phyloP scores from a whole-genome alignment of 1,140 invertebrate species.

The Aethina tumida region DNA sequence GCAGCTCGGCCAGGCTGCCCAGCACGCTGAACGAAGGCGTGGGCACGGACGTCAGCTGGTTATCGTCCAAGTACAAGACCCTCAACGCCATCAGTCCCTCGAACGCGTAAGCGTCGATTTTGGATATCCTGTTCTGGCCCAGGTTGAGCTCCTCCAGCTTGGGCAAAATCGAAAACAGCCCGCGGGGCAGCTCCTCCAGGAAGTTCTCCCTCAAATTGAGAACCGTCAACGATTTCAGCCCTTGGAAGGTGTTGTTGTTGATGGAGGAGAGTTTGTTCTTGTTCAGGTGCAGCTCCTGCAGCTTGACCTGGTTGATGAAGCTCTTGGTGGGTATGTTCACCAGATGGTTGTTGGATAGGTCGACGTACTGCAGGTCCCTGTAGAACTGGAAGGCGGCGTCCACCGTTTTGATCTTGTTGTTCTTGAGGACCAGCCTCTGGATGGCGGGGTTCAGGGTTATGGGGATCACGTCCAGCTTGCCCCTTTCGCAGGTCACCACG shows the following conservation, averaged over 20 bases:
- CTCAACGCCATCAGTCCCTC: slow-evolving; percentile 62
- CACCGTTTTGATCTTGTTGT: slow-evolving; percentile 78
- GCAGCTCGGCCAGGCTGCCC: slow-evolving; percentile 67
- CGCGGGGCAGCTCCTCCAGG: slow-evolving; percentile 63
- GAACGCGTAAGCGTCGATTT: slow-evolving; percentile 69
- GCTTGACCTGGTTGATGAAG: slow-evolving; percentile 67
- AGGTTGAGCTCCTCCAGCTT: slow-evolving; percentile 78
- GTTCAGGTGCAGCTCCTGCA: slow-evolving; percentile 72
- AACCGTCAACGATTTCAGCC: slow-evolving; percentile 64
- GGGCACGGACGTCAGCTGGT: slow-evolving; percentile 66
- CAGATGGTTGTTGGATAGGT: slow-evolving; percentile 74
- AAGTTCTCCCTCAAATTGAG: slow-evolving; percentile 75
- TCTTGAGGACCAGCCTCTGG: slow-evolving; percentile 68
- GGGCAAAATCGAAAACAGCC: slow-evolving; percentile 62
- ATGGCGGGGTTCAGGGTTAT: slow-evolving; percentile 86
- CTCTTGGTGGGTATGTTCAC: slow-evolving; percentile 66
- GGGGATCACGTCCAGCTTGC: slow-evolving; percentile 77
- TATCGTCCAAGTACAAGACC: slow-evolving; percentile 76
- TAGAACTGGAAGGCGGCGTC: slow-evolving; percentile 83
- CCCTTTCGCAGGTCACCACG: slow-evolving; percentile 75
- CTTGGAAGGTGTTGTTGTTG: slow-evolving; percentile 67
- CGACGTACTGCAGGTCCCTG: slow-evolving; percentile 68
- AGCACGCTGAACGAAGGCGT: slow-evolving; percentile 59
- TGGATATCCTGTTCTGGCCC: slow-evolving; percentile 74
- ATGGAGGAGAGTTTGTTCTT: slow-evolving; percentile 76